Conservation (phyloP, 2,797 vertebrate genomes). For the Poecile montanus region DNA sequence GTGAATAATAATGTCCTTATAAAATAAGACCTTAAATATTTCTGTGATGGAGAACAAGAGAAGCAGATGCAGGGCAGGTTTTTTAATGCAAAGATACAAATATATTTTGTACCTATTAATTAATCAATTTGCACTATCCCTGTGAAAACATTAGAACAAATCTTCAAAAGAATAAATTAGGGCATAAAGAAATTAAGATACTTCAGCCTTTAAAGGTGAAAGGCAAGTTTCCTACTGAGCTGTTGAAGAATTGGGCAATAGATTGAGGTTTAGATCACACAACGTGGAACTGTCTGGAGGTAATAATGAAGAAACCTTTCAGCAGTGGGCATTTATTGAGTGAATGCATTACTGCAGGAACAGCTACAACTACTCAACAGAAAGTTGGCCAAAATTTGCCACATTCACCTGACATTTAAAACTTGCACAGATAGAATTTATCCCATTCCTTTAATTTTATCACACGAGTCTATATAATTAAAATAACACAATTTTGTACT, state of each 20-base stretch:
- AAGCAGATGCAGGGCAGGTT: neutral
- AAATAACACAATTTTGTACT: neutral
- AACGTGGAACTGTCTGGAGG: neutral
- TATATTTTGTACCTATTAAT: neutral
- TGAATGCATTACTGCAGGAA: neutral
- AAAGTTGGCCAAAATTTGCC: neutral
- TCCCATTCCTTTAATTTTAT: neutral
- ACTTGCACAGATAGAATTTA: neutral
- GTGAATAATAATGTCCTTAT: neutral
- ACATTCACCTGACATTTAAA: neutral
- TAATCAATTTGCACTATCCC: neutral
- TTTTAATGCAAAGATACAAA: neutral
- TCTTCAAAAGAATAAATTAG: neutral
- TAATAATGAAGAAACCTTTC: neutral
- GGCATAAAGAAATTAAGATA: neutral
- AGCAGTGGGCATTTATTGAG: neutral
- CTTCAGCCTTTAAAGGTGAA: neutral
- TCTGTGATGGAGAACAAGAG: neutral
- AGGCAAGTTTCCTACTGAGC: neutral
- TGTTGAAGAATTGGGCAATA: neutral
- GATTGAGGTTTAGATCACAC: neutral
- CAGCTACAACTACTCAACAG: neutral
- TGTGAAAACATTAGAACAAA: neutral
- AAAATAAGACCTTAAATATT: neutral
- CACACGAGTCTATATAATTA: neutral